Conservation (phyloP, 1,140 invertebrate species). For the Sycophaga agraensis region DNA sequence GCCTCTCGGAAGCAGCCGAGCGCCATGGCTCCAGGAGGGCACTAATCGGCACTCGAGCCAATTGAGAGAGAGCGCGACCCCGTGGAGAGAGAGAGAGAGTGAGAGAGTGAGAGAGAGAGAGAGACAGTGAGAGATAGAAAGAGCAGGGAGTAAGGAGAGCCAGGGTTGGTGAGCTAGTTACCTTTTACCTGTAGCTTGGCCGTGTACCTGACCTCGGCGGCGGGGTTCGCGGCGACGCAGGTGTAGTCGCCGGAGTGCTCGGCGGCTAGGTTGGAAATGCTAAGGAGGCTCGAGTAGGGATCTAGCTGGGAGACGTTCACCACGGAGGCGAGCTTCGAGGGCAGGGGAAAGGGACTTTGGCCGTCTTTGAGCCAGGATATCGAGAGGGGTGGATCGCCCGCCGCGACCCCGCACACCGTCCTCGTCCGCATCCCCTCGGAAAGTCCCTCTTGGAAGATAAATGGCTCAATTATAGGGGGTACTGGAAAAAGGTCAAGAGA, state of each 20-base stretch:
- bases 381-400: constrained; percentile 74
- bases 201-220: constrained; percentile 77
- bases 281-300: constrained; percentile 74
- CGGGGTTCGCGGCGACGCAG: constrained; percentile 77
- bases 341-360: constrained; percentile 60
- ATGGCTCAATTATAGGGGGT: constrained; percentile 82
- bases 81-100: no score
- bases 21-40: no score
- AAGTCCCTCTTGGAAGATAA: constrained; percentile 79
- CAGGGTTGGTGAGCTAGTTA: constrained; percentile 59
- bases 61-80: no score
- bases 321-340: constrained; percentile 61
- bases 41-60: no score
- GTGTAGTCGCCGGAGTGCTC: constrained; percentile 79
- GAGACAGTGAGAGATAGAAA: no score
- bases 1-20: no score
- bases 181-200: constrained; percentile 81
- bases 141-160: no score
- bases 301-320: constrained; percentile 73
- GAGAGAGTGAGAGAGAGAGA: no score
- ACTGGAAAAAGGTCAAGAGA: constrained; percentile 71
- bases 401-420: constrained; percentile 81
- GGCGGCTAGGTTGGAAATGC: constrained; percentile 73
- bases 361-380: constrained; percentile 80
- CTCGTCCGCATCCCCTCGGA: constrained; percentile 82